phyloP scores from a whole-genome alignment of 2,797 vertebrate species.

The Sternarchorhynchus goeldii region DNA sequence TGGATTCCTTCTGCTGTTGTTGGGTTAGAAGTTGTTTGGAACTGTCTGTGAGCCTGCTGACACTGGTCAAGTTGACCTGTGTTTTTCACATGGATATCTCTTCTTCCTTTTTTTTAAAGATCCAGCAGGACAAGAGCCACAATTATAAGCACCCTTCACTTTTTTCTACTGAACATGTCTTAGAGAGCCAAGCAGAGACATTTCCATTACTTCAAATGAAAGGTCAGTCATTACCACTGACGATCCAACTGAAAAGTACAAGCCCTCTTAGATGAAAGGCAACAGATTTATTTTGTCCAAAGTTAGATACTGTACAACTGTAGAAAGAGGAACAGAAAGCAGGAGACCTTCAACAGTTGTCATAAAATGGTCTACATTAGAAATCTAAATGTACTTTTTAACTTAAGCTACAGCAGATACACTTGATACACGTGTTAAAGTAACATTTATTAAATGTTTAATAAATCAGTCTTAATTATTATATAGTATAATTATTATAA shows the following conservation, averaged over 20 bases:
- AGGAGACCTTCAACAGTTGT: not conserved
- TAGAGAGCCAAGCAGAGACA: slow-evolving; percentile 44
- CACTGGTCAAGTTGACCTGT: slow-evolving; percentile 51
- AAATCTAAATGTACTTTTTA: not conserved
- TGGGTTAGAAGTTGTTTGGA: slow-evolving; percentile 34
- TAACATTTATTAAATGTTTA: not conserved
- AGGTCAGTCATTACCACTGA: slow-evolving; percentile 29
- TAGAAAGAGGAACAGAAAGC: slow-evolving; percentile 11
- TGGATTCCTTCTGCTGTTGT: slow-evolving; percentile 45
- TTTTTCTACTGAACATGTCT: slow-evolving; percentile 36
- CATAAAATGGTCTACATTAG: no score
- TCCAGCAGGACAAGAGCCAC: slow-evolving; percentile 44
- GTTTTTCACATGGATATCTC: slow-evolving; percentile 15
- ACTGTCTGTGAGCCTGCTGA: slow-evolving; percentile 49
- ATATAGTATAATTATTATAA: no score
- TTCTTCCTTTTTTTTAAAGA: slow-evolving; percentile 25
- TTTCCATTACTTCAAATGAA: slow-evolving; percentile 55
- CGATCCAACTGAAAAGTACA: slow-evolving; percentile 34
- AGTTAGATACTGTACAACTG: slow-evolving; percentile 10
- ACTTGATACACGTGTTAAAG: not conserved
- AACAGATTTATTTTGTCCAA: slow-evolving; percentile 18
- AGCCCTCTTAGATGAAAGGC: slow-evolving; percentile 29
- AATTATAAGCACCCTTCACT: slow-evolving; percentile 45
- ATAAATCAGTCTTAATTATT: slow-evolving; percentile 25
- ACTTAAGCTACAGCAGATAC: not conserved